Conservation (phyloP, 2,113 vertebrate genomes). For the Promerops cafer region DNA sequence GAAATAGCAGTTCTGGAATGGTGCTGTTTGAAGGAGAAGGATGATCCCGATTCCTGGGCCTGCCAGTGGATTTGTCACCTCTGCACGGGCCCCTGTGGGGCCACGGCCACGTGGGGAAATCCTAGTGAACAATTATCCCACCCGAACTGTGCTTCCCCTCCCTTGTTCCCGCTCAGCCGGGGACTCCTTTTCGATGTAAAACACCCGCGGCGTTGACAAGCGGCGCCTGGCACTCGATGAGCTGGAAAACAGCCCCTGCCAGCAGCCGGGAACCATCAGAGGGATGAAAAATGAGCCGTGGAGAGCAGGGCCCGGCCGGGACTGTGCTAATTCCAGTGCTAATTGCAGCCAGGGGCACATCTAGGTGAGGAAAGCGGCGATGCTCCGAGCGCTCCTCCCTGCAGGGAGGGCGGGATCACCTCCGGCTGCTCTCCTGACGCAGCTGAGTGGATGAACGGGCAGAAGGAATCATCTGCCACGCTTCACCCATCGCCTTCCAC, state of each 20-base stretch:
- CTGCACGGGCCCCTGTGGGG: not conserved
- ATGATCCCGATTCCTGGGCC: not conserved
- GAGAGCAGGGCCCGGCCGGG: not conserved
- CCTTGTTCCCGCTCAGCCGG: not conserved
- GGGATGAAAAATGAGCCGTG: conserved; percentile 7
- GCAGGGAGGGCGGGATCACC: not conserved
- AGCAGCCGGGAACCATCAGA: not conserved
- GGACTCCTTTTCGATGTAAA: not conserved
- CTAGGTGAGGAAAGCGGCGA: not conserved
- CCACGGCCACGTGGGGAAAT: not conserved
- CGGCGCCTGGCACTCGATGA: not conserved
- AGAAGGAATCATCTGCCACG: not conserved
- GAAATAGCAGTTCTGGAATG: not conserved
- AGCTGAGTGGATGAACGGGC: not conserved
- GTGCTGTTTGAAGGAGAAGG: not conserved
- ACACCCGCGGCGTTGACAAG: not conserved
- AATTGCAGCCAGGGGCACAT: not conserved
- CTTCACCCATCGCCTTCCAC: not conserved
- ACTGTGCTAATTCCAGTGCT: conserved; percentile 1
- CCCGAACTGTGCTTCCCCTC: not conserved
- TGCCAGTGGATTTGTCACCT: not conserved
- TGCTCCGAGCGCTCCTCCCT: not conserved
- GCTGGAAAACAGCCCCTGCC: conserved; percentile 22
- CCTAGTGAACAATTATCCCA: not conserved
- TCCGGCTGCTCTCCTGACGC: not conserved